Percentiles rank a stretch among this genome's conserved stretches.
Conservation (phyloP, 2,888 invertebrate genomes). For the Polylopha cassiicola region DNA sequence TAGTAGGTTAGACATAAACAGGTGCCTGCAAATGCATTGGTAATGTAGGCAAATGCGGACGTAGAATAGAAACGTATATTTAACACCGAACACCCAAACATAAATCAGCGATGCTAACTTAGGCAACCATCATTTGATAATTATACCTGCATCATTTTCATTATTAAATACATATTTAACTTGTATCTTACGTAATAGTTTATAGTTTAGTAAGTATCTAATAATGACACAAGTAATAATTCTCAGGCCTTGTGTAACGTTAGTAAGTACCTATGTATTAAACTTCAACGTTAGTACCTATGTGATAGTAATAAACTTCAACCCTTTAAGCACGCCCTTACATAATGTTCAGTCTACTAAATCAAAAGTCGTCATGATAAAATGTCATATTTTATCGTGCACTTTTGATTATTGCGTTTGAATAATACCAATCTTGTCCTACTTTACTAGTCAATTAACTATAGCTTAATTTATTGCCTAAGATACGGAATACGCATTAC, state of each 20-base stretch:
- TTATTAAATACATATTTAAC: no score
- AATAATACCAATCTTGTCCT: conserved; percentile 21
- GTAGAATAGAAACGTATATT: conserved; percentile 15
- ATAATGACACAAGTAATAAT: no score
- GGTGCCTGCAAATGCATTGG: conserved; percentile 17
- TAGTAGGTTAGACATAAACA: conserved; percentile 8
- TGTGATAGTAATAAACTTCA: conserved; percentile 4
- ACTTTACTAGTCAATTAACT: conserved; percentile 15
- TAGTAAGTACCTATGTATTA: conserved; percentile 6
- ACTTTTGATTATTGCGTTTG: conserved; percentile 15
- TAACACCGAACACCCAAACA: conserved; percentile 21
- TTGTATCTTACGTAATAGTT: no score
- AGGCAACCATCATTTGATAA: conserved; percentile 30
- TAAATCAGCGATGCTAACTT: conserved; percentile 31
- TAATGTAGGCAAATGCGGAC: conserved; percentile 14
- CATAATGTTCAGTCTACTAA: conserved; percentile 6
- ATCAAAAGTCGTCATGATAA: conserved; percentile 14
- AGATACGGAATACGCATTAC: no score
- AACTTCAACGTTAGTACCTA: conserved; percentile 3
- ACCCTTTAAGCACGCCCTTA: conserved; percentile 11
- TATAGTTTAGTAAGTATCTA: no score
- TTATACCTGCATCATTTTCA: conserved; percentile 12
- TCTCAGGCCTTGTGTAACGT: conserved; percentile 5
- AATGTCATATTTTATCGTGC: conserved; percentile 10
- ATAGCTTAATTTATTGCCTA: conserved; percentile 6